Base-by-base conservation (phyloP, 2,888 invertebrate species). In the Leptogaster cylindrica region DNA sequence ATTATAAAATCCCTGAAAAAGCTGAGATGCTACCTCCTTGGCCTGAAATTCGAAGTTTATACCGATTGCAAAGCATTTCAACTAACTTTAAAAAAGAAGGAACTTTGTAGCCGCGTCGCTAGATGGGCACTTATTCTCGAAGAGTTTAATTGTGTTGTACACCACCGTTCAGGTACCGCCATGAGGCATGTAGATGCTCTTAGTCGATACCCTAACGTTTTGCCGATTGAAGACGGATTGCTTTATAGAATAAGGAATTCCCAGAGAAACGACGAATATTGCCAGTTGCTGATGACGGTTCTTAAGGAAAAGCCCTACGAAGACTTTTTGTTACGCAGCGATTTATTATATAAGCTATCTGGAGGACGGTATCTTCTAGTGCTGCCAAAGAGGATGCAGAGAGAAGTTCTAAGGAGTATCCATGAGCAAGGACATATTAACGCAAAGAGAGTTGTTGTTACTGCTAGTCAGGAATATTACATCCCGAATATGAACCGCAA, bases 311-410 rank as follows among this genome's bases (percentile, higher is more conserved):
- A 58, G 2, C 50, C 51, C 2, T 70, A 70, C 44, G 61, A 69
- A 51, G 46, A 67, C 46, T 70, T 65, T 51, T 27, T 55, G 27
- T 10, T 33, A 55, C 8, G 65, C 44, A 16, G 58, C 50, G 31
- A 65, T 55, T 12, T 46, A 2, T 39, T 67, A 1, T 70, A 68
- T 20, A 70, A 68, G 39, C 63, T 63, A 23, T 16, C 50, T 6
- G 61, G 70, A 6, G 71, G 67, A 10, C 25, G 25, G 6, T 16
- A 69, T 28, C 50, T 67, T 36, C 39, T 70, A 10, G 46, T 68
- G 5, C 46, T 65, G 3, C 68, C 58, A n/a, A 68, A 58, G 28
- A 27, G 8, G 4, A 28, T 68, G 10, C 36, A 68, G 64, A 31
- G 20, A n/a, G 55, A 25, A 27, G 10, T 50, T 27, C 25, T 50